Evolutionary conservation across 2,797 vertebrate species (phyloP).

Genomic region (Cyprinodon diabolis): DNA sequence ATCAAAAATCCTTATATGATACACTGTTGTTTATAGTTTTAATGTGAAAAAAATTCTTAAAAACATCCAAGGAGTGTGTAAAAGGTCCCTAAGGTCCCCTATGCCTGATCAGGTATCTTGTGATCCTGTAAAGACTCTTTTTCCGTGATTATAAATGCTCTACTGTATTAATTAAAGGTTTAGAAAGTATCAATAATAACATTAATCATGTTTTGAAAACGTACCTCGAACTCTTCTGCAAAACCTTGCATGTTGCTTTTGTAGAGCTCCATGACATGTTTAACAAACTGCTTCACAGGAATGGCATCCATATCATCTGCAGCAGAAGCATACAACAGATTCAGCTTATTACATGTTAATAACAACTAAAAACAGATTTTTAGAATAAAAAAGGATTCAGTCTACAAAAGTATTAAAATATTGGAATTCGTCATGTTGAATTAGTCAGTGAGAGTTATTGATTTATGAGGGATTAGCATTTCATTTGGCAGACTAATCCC

Average conservation of each 20-base stretch:
- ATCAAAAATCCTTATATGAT: neutral
- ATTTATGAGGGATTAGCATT: constrained; percentile 2
- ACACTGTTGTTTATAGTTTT: neutral
- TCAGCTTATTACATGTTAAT: neutral
- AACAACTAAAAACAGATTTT: neutral
- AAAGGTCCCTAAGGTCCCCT: neutral
- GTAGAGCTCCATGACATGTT: constrained; percentile 95
- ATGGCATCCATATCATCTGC: constrained; percentile 98
- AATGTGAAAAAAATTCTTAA: neutral
- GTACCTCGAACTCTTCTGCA: constrained; percentile 96
- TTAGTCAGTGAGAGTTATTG: constrained; percentile 4
- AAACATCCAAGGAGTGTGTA: neutral
- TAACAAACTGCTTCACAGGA: constrained; percentile 94
- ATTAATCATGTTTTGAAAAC: neutral
- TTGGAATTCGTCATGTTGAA: constrained; percentile 8
- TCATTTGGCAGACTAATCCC: constrained; percentile 10
- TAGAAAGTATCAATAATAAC: neutral
- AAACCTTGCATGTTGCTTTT: constrained; percentile 97
- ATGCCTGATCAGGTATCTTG: constrained; percentile 6
- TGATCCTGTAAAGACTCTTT: constrained; percentile 1
- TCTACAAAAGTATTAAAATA: constrained; percentile 13
- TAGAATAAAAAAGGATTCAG: neutral
- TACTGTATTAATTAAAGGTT: neutral
- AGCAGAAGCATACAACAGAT: constrained; percentile 39
- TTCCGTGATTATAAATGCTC: constrained; percentile 11